Conservation (phyloP, 2,797 vertebrate species). For the Sebastes steindachneri region DNA sequence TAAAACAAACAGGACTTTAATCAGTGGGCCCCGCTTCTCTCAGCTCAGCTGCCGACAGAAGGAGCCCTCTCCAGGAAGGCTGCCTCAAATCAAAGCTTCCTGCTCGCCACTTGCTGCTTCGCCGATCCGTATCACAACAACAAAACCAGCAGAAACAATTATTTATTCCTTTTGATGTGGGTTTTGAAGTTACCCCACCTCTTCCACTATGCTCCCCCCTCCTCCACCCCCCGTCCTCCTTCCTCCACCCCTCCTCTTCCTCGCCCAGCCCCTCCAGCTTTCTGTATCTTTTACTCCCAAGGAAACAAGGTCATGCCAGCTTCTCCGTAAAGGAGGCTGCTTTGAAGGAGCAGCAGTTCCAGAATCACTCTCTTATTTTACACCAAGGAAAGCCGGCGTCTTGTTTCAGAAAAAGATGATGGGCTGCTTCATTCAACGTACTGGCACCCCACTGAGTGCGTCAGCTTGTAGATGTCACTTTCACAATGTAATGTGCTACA, state of each 20-base stretch:
- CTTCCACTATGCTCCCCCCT: conserved; percentile 65
- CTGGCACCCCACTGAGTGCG: conserved; percentile 11
- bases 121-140: conserved; percentile 98
- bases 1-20: conserved; percentile 99
- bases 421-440: conserved; percentile 20
- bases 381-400: conserved; percentile 33
- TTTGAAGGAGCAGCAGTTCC: conserved; percentile 73
- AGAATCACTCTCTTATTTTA: conserved; percentile 51
- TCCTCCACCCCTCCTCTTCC: conserved; percentile 69
- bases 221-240: conserved; percentile 22
- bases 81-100: conserved; percentile 95
- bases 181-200: conserved; percentile 87
- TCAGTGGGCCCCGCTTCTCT: conserved; percentile 91
- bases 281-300: conserved; percentile 86
- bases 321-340: conserved; percentile 65
- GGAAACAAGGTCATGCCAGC: conserved; percentile 90
- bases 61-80: conserved; percentile 93
- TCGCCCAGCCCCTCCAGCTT: conserved; percentile 72
- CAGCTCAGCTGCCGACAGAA: conserved; percentile 91
- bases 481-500: conserved; percentile 11
- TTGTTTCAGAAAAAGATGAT: conserved; percentile 18
- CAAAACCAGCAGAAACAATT: conserved; percentile 99
- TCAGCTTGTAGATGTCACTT: conserved; percentile 47
- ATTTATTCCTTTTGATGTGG: conserved; percentile 99
- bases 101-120: conserved; percentile 96